Evolutionary conservation across 2,113 vertebrate genomes (phyloP).

Genomic region (Oxyruncus cristatus): DNA sequence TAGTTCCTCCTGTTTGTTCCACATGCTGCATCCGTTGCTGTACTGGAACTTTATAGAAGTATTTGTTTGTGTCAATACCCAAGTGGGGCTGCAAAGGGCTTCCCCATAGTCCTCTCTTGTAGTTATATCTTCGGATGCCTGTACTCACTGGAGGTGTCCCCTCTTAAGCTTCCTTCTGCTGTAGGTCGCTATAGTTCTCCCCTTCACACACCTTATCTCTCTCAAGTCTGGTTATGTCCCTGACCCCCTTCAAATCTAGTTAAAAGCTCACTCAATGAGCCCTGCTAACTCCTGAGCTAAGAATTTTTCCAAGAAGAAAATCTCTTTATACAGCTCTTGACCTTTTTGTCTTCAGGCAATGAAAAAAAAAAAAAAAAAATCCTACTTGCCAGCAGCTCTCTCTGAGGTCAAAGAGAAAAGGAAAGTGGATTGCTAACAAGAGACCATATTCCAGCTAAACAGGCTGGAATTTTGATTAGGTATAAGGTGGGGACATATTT

Average conservation of each 20-base stretch:
- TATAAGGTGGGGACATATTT: neutral
- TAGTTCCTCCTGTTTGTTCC: neutral
- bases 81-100: neutral
- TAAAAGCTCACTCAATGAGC: neutral
- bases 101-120: neutral
- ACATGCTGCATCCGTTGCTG: fast-evolving
- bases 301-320: neutral
- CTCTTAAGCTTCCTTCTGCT: neutral
- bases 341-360: neutral
- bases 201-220: neutral
- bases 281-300: neutral
- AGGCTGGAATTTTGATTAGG: neutral
- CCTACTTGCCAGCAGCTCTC: neutral
- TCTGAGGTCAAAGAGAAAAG: neutral
- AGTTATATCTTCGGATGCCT: neutral
- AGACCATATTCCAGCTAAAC: neutral
- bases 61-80: neutral
- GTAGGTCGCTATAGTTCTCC: neutral
- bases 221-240: neutral
- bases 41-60: neutral
- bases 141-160: neutral
- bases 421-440: neutral
- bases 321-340: neutral
- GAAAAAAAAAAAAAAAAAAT: neutral
- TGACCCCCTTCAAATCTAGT: neutral